Percentiles rank a stretch among this genome's conserved stretches.
phyloP scores from a whole-genome alignment of 1,140 invertebrate species.

The Ganaspis sp. region DNA sequence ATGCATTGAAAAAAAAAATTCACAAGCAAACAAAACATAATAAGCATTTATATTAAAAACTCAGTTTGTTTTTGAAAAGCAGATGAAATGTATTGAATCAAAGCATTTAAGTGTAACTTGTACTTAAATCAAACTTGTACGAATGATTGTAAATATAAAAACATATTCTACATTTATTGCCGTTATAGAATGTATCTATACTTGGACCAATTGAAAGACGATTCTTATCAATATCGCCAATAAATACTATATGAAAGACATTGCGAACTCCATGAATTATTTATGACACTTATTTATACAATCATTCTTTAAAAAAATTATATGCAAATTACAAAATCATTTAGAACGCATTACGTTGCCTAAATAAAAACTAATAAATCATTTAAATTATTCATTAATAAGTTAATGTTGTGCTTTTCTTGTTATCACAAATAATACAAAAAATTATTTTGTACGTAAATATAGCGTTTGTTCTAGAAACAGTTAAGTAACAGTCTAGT shows the following conservation, averaged over 20 bases:
- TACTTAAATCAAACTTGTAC: slow-evolving; percentile 11
- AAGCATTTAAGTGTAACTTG: neutral
- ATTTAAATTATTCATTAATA: slow-evolving; percentile 43
- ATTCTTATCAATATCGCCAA: neutral
- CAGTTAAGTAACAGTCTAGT: neutral
- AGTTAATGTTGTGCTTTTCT: slow-evolving; percentile 51
- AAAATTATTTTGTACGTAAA: neutral
- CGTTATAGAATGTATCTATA: neutral
- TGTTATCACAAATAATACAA: neutral
- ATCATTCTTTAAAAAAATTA: neutral
- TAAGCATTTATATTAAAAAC: neutral
- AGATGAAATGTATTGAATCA: neutral
- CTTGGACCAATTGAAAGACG: neutral
- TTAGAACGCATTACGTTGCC: neutral
- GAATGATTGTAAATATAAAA: neutral
- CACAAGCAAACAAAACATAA: neutral
- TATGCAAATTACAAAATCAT: neutral
- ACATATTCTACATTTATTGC: neutral
- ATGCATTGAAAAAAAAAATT: neutral
- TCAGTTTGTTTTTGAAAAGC: neutral
- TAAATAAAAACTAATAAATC: neutral
- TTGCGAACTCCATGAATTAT: neutral
- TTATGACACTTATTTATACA: neutral
- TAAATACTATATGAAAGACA: neutral
- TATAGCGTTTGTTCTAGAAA: neutral